Conservation (phyloP, 2,797 vertebrate species). For the Leuciscus waleckii region DNA sequence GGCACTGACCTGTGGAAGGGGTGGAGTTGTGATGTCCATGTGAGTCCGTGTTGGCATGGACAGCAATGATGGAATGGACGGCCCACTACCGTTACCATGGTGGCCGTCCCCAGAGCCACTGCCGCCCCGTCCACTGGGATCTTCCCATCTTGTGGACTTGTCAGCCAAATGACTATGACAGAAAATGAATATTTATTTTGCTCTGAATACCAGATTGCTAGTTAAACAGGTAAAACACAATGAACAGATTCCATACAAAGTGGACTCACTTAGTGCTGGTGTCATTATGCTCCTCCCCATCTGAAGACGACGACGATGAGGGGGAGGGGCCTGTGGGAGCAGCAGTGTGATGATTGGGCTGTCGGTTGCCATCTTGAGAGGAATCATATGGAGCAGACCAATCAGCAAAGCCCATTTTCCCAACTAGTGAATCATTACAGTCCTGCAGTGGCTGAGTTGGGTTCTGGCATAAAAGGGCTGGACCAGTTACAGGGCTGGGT, state of each 20-base stretch:
- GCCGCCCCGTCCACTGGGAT: slow-evolving; percentile 76
- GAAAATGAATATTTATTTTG: neutral
- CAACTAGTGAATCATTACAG: slow-evolving; percentile 80
- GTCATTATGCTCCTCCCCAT: slow-evolving; percentile 89
- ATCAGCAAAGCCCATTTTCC: slow-evolving; percentile 83
- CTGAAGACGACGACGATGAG: slow-evolving; percentile 89
- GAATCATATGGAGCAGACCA: slow-evolving; percentile 89
- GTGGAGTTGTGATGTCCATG: slow-evolving; percentile 94
- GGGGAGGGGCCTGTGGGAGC: slow-evolving; percentile 82
- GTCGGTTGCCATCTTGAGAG: slow-evolving; percentile 78
- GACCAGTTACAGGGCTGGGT: slow-evolving; percentile 73
- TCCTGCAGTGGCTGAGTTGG: slow-evolving; percentile 82
- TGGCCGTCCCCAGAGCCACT: slow-evolving; percentile 77
- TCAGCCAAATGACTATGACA: slow-evolving; percentile 83
- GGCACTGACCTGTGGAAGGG: slow-evolving; percentile 87
- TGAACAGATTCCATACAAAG: neutral
- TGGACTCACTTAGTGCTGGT: slow-evolving; percentile 83
- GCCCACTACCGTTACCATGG: slow-evolving; percentile 82
- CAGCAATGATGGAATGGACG: slow-evolving; percentile 90
- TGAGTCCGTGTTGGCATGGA: slow-evolving; percentile 93
- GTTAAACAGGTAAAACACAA: neutral
- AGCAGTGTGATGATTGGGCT: slow-evolving; percentile 83
- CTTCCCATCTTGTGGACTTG: slow-evolving; percentile 85
- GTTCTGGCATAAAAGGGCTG: slow-evolving; percentile 83
- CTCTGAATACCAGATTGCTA: slow-evolving; percentile 2